Conservation (phyloP, 2,888 invertebrate species). For the Nomada flava region DNA sequence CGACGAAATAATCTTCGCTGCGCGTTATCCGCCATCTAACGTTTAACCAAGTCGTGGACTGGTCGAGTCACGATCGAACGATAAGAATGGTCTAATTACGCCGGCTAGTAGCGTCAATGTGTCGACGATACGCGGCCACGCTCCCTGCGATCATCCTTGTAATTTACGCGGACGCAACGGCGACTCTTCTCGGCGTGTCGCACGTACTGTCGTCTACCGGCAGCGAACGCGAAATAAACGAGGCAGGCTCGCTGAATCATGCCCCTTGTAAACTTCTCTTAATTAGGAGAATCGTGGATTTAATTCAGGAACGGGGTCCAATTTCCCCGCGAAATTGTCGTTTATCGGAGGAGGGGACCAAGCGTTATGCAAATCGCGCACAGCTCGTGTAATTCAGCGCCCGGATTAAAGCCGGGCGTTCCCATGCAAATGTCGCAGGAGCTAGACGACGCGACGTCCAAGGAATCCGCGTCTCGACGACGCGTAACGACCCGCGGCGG, state of each 20-base stretch:
- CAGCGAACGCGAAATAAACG: neutral
- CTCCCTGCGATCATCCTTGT: too few species aligned
- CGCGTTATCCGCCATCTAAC: neutral
- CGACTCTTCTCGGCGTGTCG: too few species aligned
- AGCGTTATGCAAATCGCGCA: conserved; percentile 80
- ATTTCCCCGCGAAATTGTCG: conserved; percentile 79
- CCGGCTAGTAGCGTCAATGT: neutral
- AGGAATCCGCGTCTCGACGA: conserved; percentile 44
- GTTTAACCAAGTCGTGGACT: conserved; percentile 1
- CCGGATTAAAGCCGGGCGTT: conserved; percentile 75
- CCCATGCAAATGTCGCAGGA: conserved; percentile 73
- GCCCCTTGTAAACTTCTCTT: conserved; percentile 69
- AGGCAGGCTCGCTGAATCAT: conserved; percentile 23
- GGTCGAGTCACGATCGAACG: conserved; percentile 9
- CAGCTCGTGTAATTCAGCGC: conserved; percentile 79
- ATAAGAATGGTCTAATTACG: conserved; percentile 20
- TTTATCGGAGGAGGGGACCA: conserved; percentile 73
- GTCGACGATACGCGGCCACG: neutral
- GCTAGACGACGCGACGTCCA: conserved; percentile 42
- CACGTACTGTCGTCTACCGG: too few species aligned
- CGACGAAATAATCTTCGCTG: neutral
- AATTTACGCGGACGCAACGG: too few species aligned
- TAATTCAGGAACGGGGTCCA: conserved; percentile 66
- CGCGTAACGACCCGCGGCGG: neutral
- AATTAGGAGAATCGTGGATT: conserved; percentile 71